These are phyloP conservation scores for Columbina picui DNA, from an alignment of 2,113 vertebrate genomes.

Conservation along the genomic window DNA sequence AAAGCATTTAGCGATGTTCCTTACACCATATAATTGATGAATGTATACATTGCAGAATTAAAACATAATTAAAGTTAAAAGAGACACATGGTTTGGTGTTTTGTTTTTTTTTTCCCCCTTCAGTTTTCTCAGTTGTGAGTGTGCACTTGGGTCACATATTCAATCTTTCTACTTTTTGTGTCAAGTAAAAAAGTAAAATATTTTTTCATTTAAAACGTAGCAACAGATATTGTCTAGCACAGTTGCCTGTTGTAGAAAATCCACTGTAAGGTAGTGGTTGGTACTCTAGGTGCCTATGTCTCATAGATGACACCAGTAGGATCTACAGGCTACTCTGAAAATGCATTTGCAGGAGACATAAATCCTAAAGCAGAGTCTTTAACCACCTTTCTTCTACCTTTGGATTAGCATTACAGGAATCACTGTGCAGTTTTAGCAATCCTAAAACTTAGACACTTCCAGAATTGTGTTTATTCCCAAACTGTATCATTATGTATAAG, in stretches of 20 bases:
- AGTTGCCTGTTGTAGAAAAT: background rate
- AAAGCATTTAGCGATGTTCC: background rate
- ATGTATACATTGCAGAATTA: background rate
- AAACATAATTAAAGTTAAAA: background rate
- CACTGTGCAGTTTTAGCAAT: background rate
- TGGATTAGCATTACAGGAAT: background rate
- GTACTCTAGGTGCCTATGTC: background rate
- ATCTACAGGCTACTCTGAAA: background rate
- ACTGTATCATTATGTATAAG: background rate
- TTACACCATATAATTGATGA: background rate
- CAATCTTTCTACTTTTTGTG: background rate
- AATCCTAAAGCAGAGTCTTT: background rate
- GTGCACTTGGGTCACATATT: background rate
- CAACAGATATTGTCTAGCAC: background rate
- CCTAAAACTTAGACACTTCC: background rate
- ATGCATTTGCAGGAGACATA: background rate
- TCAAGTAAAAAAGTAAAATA: background rate
- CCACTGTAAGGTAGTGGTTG: background rate
- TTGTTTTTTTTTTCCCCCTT: background rate
- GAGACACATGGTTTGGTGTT: background rate
- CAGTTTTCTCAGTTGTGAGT: background rate
- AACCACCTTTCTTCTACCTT: background rate
- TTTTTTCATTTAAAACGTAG: background rate
- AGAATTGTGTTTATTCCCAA: background rate
- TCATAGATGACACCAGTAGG: background rate